Conservation (phyloP, 2,888 invertebrate species). For the Hypsopygia costalis region DNA sequence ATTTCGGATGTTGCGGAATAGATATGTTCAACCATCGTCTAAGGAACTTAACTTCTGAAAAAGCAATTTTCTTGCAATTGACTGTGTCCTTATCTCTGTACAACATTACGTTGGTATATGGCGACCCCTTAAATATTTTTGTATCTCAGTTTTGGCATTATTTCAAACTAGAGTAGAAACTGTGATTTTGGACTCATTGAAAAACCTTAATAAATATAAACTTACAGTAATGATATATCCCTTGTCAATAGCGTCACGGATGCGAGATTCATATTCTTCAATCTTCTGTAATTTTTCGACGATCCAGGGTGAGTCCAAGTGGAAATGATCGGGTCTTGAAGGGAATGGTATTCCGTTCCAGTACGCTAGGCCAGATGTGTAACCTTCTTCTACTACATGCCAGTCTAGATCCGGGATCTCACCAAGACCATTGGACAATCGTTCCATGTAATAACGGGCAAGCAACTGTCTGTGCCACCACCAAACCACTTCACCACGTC, state of each 20-base stretch:
- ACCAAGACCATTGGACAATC: conserved; percentile 85
- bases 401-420: conserved; percentile 82
- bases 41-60: no score
- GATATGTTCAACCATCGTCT: no score
- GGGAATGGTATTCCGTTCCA: conserved; percentile 85
- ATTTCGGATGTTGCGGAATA: no score
- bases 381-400: conserved; percentile 80
- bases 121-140: no score
- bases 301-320: conserved; percentile 66
- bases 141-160: no score
- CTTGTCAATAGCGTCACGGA: conserved; percentile 81
- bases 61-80: no score
- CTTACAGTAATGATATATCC: conserved; percentile 72
- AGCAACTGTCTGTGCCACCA: conserved; percentile 84
- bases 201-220: no score
- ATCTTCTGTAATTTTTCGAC: conserved; percentile 63
- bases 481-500: conserved; percentile 84
- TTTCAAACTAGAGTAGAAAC: no score
- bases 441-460: conserved; percentile 87
- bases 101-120: no score
- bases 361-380: conserved; percentile 82
- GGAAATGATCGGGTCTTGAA: conserved; percentile 79
- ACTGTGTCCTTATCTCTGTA: no score
- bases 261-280: conserved; percentile 75
- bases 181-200: no score